Conservation (phyloP, 1,140 invertebrate species). For the Radopholus similis region DNA sequence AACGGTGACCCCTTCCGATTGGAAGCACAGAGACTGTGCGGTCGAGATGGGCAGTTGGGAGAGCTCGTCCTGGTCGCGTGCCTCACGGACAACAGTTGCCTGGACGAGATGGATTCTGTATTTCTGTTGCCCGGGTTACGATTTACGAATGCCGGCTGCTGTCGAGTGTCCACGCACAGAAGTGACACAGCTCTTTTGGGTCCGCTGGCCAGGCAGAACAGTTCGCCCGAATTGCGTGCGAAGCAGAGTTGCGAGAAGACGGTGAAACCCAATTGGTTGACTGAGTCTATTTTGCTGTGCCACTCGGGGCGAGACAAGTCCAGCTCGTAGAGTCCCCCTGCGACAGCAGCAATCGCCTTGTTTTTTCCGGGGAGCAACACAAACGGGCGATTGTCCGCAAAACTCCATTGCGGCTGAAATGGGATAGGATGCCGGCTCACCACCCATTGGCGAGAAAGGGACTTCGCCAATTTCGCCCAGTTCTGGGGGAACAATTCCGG, state of each 20-base stretch:
- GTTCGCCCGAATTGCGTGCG: background rate
- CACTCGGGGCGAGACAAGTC: too few species aligned
- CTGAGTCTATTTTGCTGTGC: conserved; percentile 5
- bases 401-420: conserved; percentile 21
- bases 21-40: background rate
- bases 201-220: conserved; percentile 18
- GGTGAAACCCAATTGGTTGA: conserved; percentile 14
- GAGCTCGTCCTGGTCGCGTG: conserved; percentile 6
- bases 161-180: background rate
- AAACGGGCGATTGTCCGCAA: conserved; percentile 24
- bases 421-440: background rate
- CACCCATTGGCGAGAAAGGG: background rate
- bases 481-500: background rate
- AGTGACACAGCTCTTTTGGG: conserved; percentile 9
- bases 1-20: conserved; percentile 9
- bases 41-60: conserved; percentile 8
- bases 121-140: conserved; percentile 2
- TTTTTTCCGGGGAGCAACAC: background rate
- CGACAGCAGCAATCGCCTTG: background rate
- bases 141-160: background rate
- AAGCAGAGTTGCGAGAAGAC: conserved; percentile 9
- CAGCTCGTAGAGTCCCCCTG: too few species aligned
- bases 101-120: background rate
- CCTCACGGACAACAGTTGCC: conserved; percentile 14
- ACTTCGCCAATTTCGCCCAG: background rate